These are phyloP conservation scores for Drosophila suzukii DNA, from an alignment of 1,140 invertebrate genomes.

Conservation along the genomic window DNA sequence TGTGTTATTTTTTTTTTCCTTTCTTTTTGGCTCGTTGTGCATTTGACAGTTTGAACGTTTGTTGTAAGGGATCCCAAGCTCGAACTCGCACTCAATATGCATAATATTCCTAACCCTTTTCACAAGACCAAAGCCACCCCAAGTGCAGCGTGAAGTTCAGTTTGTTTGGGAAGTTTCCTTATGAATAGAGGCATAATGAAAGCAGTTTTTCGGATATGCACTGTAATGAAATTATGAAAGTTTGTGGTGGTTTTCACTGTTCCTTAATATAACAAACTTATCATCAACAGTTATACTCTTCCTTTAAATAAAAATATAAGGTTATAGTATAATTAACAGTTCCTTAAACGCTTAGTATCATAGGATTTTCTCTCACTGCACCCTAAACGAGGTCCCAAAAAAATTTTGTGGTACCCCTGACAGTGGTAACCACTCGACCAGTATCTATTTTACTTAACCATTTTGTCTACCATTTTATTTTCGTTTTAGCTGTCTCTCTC, in stretches of 20 bases:
- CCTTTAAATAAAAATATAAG: too few species aligned
- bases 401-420: neutral
- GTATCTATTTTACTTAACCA: conserved; percentile 16
- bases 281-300: too few species aligned
- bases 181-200: conserved; percentile 71
- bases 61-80: conserved; percentile 12
- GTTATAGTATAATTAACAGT: too few species aligned
- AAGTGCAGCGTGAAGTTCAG: conserved; percentile 51
- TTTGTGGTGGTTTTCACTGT: neutral
- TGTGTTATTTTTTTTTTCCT: conserved; percentile 10
- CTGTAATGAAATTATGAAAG: conserved; percentile 16
- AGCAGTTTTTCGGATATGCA: conserved; percentile 24
- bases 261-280: too few species aligned
- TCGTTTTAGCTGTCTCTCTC: conserved; percentile 19
- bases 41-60: conserved; percentile 45
- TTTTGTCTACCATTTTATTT: conserved; percentile 21
- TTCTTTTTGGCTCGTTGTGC: conserved; percentile 50
- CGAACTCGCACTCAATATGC: conserved; percentile 40
- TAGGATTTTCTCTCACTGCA: conserved; percentile 11
- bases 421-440: conserved; percentile 10
- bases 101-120: conserved; percentile 69
- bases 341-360: too few species aligned
- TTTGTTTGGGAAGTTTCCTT: conserved; percentile 59
- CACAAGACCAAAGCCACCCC: conserved; percentile 22
- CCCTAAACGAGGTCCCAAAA: neutral